phyloP scores from a whole-genome alignment of 1,140 invertebrate genomes.

The Drosophila jambulina region DNA sequence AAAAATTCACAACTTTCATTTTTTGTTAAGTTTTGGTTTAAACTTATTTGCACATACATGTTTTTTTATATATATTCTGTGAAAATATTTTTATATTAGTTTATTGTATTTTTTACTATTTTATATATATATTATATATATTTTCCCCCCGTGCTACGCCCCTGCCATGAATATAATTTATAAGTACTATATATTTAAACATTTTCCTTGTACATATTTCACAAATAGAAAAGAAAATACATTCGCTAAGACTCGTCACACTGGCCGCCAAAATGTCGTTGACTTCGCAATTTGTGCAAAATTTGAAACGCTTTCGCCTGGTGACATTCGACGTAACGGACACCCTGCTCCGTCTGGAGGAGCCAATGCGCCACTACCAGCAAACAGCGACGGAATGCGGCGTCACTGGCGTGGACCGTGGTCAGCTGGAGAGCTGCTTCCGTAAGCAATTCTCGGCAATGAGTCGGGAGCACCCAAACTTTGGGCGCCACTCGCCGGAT shows the following conservation, averaged over 20 bases:
- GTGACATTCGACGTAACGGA: constrained; percentile 96
- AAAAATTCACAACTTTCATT: too few relatives aligned
- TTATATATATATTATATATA: too few relatives aligned
- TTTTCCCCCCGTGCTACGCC: too few relatives aligned
- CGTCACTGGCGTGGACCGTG: constrained; percentile 86
- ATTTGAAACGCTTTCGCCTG: constrained; percentile 86
- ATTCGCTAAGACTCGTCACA: constrained; percentile 8
- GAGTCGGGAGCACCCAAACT: constrained; percentile 66
- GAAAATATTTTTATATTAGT: too few relatives aligned
- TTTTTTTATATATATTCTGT: too few relatives aligned
- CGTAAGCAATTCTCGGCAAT: constrained; percentile 65
- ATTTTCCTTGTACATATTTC: background rate
- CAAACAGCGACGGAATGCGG: constrained; percentile 89
- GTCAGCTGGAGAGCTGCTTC: constrained; percentile 86
- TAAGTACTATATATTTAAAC: constrained; percentile 1
- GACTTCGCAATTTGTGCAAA: constrained; percentile 61
- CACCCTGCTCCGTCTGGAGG: constrained; percentile 90
- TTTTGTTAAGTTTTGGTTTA: too few relatives aligned
- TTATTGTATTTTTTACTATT: too few relatives aligned
- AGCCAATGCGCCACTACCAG: constrained; percentile 90
- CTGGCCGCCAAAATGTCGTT: constrained; percentile 60
- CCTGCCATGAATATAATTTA: background rate
- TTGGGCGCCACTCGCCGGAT: constrained; percentile 51
- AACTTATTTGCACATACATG: too few relatives aligned
- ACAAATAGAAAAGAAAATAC: background rate